A percentile compares a stretch with the other conserved stretches of the same genome.
These are phyloP conservation scores for Oncorhynchus clarkii DNA, from an alignment of 2,113 vertebrate genomes.

Conservation along the genomic window DNA sequence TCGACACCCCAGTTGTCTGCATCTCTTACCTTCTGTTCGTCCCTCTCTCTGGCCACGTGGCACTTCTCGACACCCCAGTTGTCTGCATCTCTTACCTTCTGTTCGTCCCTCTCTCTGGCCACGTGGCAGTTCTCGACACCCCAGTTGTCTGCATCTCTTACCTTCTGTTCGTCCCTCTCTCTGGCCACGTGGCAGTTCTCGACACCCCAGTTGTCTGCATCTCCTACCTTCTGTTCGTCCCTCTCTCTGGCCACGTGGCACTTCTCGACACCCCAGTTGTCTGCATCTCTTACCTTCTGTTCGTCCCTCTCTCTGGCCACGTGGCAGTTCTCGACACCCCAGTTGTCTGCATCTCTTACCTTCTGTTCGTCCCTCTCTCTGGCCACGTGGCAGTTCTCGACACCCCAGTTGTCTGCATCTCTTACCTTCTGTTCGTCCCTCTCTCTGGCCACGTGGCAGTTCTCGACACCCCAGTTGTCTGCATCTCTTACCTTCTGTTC, in stretches of 20 bases:
- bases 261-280: conserved; percentile 86
- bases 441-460: conserved; percentile 89
- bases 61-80: conserved; percentile 94
- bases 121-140: conserved; percentile 92
- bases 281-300: conserved; percentile 83
- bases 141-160: conserved; percentile 57
- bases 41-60: conserved; percentile 87
- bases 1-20: conserved; percentile 81
- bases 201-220: conserved; percentile 66
- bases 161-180: conserved; percentile 93
- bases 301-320: conserved; percentile 90
- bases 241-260: conserved; percentile 90
- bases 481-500: conserved; percentile 85
- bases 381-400: conserved; percentile 91
- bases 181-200: conserved; percentile 91
- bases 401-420: no score
- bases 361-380: conserved; percentile 91
- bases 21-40: conserved; percentile 87
- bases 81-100: conserved; percentile 80
- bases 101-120: conserved; percentile 89
- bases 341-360: conserved; percentile 71
- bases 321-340: conserved; percentile 92
- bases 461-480: conserved; percentile 87
- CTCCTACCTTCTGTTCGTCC: conserved; percentile 89
- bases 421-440: conserved; percentile 91